Percentiles rank a stretch among this genome's conserved stretches.
These are phyloP conservation scores for Ammodytes dubius DNA, from an alignment of 2,113 vertebrate genomes.

Conservation along the genomic window DNA sequence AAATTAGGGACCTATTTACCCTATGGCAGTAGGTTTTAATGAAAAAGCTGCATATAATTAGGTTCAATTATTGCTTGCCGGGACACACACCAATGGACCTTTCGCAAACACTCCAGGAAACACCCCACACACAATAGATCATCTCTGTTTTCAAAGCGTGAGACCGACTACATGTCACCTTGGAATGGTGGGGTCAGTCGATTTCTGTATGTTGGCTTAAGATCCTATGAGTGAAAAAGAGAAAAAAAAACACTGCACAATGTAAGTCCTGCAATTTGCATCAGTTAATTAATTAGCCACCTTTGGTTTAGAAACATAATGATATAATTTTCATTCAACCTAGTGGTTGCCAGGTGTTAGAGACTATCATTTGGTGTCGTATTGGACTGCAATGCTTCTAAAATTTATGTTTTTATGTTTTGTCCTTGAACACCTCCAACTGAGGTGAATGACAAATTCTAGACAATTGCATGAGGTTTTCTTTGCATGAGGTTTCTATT, in stretches of 20 bases:
- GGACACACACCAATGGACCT: slow-evolving; percentile 29
- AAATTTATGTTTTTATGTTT: not conserved
- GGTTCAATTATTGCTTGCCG: slow-evolving; percentile 52
- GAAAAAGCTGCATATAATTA: slow-evolving; percentile 76
- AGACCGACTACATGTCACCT: slow-evolving; percentile 17
- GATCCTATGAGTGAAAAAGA: not conserved
- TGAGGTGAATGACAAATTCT: not conserved
- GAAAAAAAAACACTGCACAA: not conserved
- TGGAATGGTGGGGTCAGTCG: not conserved
- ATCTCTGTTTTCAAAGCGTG: slow-evolving; percentile 18
- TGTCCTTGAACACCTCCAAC: not conserved
- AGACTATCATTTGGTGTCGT: not conserved
- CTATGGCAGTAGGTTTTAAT: slow-evolving; percentile 53
- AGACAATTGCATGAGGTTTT: not conserved
- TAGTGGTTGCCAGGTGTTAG: not conserved
- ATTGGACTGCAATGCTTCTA: not conserved
- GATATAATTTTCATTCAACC: not conserved
- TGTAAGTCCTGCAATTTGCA: not conserved
- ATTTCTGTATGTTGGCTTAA: slow-evolving; percentile 6
- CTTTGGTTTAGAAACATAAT: not conserved
- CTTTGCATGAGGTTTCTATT: not conserved
- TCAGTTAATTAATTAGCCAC: not conserved
- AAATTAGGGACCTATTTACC: slow-evolving; percentile 53
- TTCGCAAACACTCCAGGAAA: slow-evolving; percentile 6
- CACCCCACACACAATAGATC: not conserved